Percentiles rank a stretch among this genome's conserved stretches.
These are phyloP conservation scores for Solenopsis fugax DNA, from an alignment of 1,140 invertebrate genomes.

Conservation along the genomic window DNA sequence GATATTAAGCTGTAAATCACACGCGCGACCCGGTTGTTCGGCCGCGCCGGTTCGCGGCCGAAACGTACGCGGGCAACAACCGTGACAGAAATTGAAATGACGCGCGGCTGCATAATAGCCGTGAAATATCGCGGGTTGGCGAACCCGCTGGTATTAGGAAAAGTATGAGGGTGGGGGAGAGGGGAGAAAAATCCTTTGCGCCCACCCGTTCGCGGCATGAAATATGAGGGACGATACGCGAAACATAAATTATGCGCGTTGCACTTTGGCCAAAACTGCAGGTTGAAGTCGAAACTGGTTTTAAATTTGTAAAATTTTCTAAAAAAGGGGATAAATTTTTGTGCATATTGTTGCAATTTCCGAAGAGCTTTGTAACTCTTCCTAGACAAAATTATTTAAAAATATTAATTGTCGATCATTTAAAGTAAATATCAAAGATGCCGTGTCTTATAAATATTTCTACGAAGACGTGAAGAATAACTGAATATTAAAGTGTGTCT, in stretches of 20 bases:
- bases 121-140: constrained; percentile 55
- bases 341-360: background rate
- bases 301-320: constrained; percentile 20
- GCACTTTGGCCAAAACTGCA: background rate
- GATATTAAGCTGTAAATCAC: constrained; percentile 59
- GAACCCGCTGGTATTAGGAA: constrained; percentile 28
- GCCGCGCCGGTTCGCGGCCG: background rate
- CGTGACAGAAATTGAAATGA: constrained; percentile 61
- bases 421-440: background rate
- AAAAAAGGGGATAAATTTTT: background rate
- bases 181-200: constrained; percentile 30
- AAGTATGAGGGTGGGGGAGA: background rate
- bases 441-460: background rate
- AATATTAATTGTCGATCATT: background rate
- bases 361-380: background rate
- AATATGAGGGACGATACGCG: constrained; percentile 54
- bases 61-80: constrained; percentile 34
- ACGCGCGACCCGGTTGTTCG: background rate
- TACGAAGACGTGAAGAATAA: background rate
- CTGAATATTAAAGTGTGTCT: background rate
- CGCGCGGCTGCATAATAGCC: constrained; percentile 45
- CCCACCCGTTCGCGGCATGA: background rate
- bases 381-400: background rate
- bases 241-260: constrained; percentile 39
- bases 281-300: background rate